Evolutionary conservation across 1,140 invertebrate species (phyloP), one percentile per base, ranked within the genome.

Genomic region (Phortica variegata): DNA sequence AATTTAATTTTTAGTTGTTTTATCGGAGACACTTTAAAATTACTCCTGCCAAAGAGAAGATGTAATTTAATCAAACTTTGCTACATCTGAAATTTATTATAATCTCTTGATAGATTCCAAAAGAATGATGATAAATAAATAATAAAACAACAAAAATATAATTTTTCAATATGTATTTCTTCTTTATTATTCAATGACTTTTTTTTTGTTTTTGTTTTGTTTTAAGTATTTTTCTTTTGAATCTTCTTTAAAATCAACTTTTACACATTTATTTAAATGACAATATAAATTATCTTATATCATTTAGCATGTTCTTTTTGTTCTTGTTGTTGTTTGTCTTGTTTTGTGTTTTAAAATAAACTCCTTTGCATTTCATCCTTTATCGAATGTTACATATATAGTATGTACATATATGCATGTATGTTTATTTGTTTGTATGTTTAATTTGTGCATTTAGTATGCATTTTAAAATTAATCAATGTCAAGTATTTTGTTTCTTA

Each of bases 251-350:
- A 62, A 66, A 66, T 60, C 58, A 66, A 68, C 60, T 57, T 58
- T 58, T 54, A 57, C 52, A 58, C 56, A 52, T 66, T 54, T 60
- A 60, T 58, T 66, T 58, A 57, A 60, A 66, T 68, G 65, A 63
- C 44, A 39, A 54, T 58, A 49, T 49, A 56, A 32, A 52, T 45
- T 37, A 46, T 36, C 12, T 29, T 29, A 7, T 29, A 42, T 10
- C 7, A n/a, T 34, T 34, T 15, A 3, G 12, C 16, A 34, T 10
- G 13, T 15, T 7, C 33, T 34, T 34, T 15, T 15, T 34, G 4
- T 34, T 5, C 16, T 5, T n/a, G 3, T n/a, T 34, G 33, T n/a
- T 15, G 3, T 4, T 7, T 7, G 5, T 34, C 16, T 52, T 56
- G 32, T 31, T 50, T 34, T 44, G 34, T 49, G 38, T 54, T 31